Base-by-base conservation (phyloP, 2,113 vertebrate species). In the Polypterus senegalus region DNA sequence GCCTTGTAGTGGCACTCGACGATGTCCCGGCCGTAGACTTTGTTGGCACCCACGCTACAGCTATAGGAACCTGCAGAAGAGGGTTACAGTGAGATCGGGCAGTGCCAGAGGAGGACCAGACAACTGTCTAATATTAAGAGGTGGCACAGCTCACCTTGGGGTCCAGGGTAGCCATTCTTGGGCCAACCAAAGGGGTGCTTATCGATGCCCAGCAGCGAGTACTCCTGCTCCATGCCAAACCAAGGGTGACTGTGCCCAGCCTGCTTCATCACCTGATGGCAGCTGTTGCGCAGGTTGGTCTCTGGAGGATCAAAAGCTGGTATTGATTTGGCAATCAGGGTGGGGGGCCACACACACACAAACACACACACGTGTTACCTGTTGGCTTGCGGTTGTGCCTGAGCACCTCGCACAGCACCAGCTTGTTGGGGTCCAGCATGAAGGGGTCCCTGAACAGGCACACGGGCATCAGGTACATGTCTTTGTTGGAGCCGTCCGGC, bases 1-100 rank as follows among this genome's bases (percentile, higher is more conserved):
- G 87, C 88, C 73, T 84, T 87, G 81, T 86, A 89, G 75, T 89
- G 87, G 46, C 77, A 78, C 66, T 92, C 90, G 53, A 91, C 80
- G 0, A 95, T 81, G 58, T 93, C 92, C 0, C 91, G 80, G 53
- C 88, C 91, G 0, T 80, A 91, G 4, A 86, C 85, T 47, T 77
- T 79, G 61, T 89, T 75, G 2, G 91, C 83, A 11, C 92, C 91
- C 58, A 95, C 89, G 0, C 85, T 81, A 0, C 91, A 94, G 75
- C 93, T 92, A 62, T 92, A 93, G 0, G 86, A 89, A 11, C 91
- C 92, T 95, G 69, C 27, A 27, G 27, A 27, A 27, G 27, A 27
- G 27, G 27, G 27, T 27, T 27, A 27, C 27, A 27, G 27, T 27
- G 27, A 27, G 27, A 27, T 27, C 27, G 27, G 27, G 27, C 27